These are phyloP conservation scores for Apostichopus japonicus DNA, from an alignment of 35 echinoderm and acorn worm genomes.

Conservation along the genomic window DNA sequence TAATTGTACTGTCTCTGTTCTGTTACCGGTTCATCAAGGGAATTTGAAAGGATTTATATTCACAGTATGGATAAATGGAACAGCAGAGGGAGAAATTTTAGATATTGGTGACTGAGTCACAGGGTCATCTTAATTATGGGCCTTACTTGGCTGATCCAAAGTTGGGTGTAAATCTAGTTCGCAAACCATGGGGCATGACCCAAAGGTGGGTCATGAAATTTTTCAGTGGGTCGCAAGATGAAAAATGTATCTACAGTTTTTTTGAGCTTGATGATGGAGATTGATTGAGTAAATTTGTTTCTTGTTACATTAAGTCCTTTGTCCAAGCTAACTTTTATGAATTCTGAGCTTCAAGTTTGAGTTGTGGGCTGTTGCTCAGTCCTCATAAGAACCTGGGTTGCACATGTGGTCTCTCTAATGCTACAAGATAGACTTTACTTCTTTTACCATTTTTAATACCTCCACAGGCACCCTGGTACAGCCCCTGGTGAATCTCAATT, in stretches of 20 bases:
- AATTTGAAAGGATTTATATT: constrained; percentile 63
- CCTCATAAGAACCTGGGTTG: no score
- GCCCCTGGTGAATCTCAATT: constrained; percentile 62
- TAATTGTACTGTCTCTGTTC: not conserved
- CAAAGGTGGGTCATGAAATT: no score
- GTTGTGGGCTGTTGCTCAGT: no score
- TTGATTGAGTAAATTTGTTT: no score
- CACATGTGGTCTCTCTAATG: no score
- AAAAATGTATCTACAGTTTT: no score
- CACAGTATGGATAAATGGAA: constrained; percentile 56
- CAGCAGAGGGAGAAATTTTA: constrained; percentile 63
- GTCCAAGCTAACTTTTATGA: no score
- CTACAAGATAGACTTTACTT: not conserved
- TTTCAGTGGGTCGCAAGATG: no score
- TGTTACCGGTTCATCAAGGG: constrained; percentile 60
- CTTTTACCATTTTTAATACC: not conserved
- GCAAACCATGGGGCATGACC: no score
- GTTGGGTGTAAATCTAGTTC: constrained; percentile 41
- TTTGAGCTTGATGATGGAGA: no score
- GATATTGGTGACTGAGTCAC: constrained; percentile 92
- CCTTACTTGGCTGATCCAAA: constrained; percentile 74
- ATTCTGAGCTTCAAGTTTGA: no score
- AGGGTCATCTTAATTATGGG: constrained; percentile 48
- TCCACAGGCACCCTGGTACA: constrained; percentile 76
- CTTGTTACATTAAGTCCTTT: no score